Evolutionary conservation across 2,113 vertebrate species (phyloP).

Genomic region (Callocephalon fimbriatum): DNA sequence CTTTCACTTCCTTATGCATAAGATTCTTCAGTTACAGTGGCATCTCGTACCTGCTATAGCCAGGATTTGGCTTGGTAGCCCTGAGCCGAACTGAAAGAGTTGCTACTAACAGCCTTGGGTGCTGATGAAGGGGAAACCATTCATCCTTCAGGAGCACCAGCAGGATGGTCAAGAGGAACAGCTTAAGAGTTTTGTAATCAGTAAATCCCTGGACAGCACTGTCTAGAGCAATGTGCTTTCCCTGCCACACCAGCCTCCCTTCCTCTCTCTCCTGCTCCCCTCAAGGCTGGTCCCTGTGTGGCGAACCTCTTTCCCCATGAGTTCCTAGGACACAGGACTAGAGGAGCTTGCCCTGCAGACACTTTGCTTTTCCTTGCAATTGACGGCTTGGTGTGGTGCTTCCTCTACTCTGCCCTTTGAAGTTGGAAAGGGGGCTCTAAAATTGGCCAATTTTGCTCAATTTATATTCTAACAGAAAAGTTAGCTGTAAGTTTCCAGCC

Average conservation of each 20-base stretch:
- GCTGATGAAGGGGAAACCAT: not conserved
- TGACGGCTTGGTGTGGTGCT: rapidly evolving
- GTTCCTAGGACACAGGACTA: not conserved
- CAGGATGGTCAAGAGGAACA: not conserved
- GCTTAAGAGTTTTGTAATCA: not conserved
- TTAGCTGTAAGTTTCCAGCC: not conserved
- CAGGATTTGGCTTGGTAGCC: not conserved
- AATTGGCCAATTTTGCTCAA: not conserved
- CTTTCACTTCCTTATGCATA: not conserved
- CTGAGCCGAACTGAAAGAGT: not conserved
- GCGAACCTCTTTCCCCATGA: not conserved
- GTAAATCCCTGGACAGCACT: not conserved
- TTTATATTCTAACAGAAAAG: not conserved
- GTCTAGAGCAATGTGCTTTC: not conserved
- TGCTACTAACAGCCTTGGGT: not conserved
- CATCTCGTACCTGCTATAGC: not conserved
- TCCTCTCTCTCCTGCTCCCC: rapidly evolving
- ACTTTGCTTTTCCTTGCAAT: not conserved
- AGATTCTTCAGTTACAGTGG: not conserved
- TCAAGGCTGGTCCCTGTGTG: rapidly evolving
- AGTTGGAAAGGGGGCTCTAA: not conserved
- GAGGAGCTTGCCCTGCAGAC: not conserved
- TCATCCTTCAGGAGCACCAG: not conserved
- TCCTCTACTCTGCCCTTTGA: not conserved
- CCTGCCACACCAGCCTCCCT: rapidly evolving